phyloP scores from a whole-genome alignment of 1,140 invertebrate genomes.

The Ptiloglossa arizonensis region DNA sequence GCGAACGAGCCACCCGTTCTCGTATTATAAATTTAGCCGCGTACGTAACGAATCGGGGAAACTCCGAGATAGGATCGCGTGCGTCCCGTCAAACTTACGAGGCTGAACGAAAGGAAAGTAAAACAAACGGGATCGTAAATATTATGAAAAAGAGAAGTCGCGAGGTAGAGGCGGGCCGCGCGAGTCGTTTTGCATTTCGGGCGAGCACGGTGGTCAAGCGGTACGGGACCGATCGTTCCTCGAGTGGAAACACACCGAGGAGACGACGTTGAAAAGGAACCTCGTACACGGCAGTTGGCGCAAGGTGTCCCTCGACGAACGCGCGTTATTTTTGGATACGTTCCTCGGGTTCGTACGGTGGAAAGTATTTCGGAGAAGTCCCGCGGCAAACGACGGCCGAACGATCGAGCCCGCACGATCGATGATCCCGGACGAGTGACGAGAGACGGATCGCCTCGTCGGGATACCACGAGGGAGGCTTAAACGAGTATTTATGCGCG shows the following conservation, averaged over 20 bases:
- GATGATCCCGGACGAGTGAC: slow-evolving; percentile 63
- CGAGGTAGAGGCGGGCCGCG: not conserved
- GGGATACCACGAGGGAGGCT: slow-evolving; percentile 59
- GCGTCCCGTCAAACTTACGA: too few species aligned
- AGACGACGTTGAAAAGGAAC: not conserved
- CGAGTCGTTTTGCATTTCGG: not conserved
- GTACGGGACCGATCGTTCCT: not conserved
- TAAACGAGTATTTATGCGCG: slow-evolving; percentile 69
- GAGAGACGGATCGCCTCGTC: slow-evolving; percentile 62
- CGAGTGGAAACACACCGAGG: not conserved
- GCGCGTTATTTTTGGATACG: slow-evolving; percentile 34
- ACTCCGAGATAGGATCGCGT: too few species aligned
- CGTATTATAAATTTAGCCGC: too few species aligned
- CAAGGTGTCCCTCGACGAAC: slow-evolving; percentile 22
- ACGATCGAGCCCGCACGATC: slow-evolving; percentile 62
- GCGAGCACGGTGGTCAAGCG: not conserved
- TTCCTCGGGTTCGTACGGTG: not conserved
- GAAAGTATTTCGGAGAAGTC: slow-evolving; percentile 37
- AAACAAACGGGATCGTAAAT: not conserved
- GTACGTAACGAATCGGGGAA: too few species aligned
- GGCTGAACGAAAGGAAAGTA: not conserved
- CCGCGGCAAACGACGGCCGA: slow-evolving; percentile 18
- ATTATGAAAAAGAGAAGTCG: not conserved
- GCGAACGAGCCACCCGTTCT: too few species aligned
- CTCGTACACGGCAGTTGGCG: not conserved